Evolutionary conservation across 2,113 vertebrate genomes (phyloP).

Genomic region (Myiozetetes cayanensis): DNA sequence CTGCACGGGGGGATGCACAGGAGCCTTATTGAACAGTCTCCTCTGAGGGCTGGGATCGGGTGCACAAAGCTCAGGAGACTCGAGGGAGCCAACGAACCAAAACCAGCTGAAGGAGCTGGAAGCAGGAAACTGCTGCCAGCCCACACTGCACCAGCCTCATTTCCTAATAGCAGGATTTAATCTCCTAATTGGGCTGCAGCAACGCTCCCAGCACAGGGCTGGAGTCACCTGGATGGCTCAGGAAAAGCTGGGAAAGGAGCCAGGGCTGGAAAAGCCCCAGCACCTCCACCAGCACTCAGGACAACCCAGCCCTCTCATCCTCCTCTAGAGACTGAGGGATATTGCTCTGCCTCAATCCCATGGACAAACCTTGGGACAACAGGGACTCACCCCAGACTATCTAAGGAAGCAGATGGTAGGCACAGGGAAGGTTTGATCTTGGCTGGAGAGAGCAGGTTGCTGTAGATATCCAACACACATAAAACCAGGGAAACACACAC

Average conservation of each 20-base stretch:
- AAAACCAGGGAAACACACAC: neutral
- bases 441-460: neutral
- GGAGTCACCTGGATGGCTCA: neutral
- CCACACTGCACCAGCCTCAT: neutral
- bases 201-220: neutral
- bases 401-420: neutral
- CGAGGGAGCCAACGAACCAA: neutral
- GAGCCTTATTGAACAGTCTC: neutral
- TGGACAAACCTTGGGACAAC: neutral
- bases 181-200: neutral
- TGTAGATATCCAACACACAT: fast-evolving
- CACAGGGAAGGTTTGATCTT: neutral
- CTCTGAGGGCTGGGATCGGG: neutral
- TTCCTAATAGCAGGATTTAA: neutral
- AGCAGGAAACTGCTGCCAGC: neutral
- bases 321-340: neutral
- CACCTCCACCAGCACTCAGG: neutral
- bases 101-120: neutral
- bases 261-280: neutral
- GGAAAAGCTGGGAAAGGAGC: neutral
- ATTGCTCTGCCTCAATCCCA: neutral
- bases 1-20: too few relatives aligned
- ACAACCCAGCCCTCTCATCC: neutral
- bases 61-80: neutral
- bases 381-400: neutral